Conservation (phyloP, 2,113 vertebrate genomes). For the Sterna hirundo region DNA sequence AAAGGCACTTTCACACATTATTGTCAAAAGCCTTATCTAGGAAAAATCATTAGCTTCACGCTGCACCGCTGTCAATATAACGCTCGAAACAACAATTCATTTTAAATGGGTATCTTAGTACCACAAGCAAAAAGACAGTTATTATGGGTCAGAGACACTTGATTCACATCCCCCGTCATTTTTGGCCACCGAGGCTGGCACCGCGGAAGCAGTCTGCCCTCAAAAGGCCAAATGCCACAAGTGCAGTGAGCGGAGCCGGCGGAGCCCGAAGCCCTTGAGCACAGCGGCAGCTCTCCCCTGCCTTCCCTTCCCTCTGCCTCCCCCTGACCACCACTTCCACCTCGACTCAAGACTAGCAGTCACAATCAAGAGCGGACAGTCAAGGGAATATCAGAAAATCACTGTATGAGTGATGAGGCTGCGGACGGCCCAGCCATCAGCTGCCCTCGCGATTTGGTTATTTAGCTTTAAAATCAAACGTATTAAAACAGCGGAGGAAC, state of each 20-base stretch:
- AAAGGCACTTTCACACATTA: not conserved
- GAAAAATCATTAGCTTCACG: not conserved
- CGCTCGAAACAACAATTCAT: not conserved
- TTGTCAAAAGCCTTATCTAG: not conserved
- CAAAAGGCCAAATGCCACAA: constrained; percentile 26
- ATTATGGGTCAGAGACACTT: not conserved
- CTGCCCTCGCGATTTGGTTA: not conserved
- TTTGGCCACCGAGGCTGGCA: not conserved
- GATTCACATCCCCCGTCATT: not conserved
- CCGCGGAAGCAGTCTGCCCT: constrained; percentile 27
- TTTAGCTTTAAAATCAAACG: not conserved
- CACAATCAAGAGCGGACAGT: not conserved
- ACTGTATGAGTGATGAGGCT: not conserved
- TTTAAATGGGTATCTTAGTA: not conserved
- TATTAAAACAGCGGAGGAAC: not conserved
- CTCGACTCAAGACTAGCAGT: not conserved
- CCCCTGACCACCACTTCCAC: not conserved
- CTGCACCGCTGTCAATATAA: not conserved
- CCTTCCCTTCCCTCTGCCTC: not conserved
- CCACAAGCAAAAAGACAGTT: not conserved
- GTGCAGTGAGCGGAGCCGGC: accelerated
- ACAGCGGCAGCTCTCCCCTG: not conserved
- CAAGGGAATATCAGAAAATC: not conserved
- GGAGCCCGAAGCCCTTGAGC: accelerated
- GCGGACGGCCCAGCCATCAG: not conserved